These are phyloP conservation scores for Aphrocallistes beatrix DNA, from an alignment of 37 sponge, comb jelly and placozoan genomes.

Conservation along the genomic window DNA sequence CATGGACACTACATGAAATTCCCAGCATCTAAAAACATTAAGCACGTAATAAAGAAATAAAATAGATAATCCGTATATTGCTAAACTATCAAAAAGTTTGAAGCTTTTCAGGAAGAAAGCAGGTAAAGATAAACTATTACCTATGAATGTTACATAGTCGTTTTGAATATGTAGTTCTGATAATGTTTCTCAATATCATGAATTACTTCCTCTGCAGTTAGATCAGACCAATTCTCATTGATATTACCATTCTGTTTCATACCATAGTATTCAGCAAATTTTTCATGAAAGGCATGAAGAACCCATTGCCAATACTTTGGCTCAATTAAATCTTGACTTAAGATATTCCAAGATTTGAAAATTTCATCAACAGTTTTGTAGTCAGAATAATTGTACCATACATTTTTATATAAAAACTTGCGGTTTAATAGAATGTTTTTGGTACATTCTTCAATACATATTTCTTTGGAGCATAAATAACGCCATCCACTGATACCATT, in stretches of 20 bases:
- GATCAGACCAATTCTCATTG: background rate
- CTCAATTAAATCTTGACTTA: background rate
- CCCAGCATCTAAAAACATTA: no score
- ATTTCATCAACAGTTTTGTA: background rate
- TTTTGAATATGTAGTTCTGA: background rate
- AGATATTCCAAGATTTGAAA: background rate
- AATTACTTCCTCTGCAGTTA: background rate
- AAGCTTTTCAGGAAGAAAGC: no score
- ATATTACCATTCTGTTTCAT: background rate
- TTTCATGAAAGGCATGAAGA: background rate
- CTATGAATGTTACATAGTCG: background rate
- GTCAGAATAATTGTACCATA: background rate
- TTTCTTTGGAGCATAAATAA: background rate
- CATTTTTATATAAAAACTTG: background rate
- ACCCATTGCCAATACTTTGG: constrained; percentile 9
- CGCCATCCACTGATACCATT: background rate
- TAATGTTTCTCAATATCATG: constrained; percentile 6
- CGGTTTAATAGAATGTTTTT: background rate
- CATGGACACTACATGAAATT: no score
- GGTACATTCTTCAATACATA: background rate
- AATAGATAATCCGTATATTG: no score
- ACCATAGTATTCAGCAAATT: background rate
- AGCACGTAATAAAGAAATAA: no score
- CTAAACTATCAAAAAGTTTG: no score
- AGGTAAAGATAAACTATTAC: no score